Conservation (phyloP, 2,113 vertebrate genomes). For the Python bivittatus region DNA sequence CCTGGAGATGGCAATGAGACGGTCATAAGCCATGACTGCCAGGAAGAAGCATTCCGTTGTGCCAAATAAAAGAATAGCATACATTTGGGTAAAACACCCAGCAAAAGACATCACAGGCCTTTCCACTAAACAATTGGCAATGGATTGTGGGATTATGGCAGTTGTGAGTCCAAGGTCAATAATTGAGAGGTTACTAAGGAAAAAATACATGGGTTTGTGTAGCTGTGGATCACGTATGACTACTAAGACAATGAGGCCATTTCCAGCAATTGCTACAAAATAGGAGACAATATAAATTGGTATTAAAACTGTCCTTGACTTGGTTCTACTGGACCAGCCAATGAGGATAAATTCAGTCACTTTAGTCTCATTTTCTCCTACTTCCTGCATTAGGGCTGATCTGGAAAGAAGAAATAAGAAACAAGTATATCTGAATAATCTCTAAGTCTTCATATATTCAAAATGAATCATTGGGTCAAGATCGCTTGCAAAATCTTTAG, state of each 20-base stretch:
- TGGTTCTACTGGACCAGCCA: slow-evolving; percentile 4
- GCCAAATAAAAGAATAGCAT: neutral
- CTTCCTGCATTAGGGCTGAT: neutral
- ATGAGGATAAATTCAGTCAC: slow-evolving; percentile 14
- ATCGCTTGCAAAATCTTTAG: no score
- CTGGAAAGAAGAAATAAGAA: neutral
- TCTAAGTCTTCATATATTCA: no score
- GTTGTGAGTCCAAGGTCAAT: neutral
- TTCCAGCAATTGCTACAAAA: neutral
- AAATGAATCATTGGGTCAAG: no score
- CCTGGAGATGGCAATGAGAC: slow-evolving; percentile 13
- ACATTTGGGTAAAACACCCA: neutral
- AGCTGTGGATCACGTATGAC: neutral
- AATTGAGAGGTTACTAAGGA: slow-evolving; percentile 6
- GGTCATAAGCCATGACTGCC: slow-evolving; percentile 38
- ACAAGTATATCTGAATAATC: neutral
- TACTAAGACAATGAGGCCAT: neutral
- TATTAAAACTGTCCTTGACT: slow-evolving; percentile 5
- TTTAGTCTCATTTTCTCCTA: neutral
- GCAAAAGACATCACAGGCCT: neutral
- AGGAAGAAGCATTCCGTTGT: neutral
- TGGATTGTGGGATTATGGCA: neutral
- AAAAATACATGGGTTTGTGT: slow-evolving; percentile 10
- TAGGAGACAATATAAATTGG: neutral
- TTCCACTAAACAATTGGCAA: neutral